Base-by-base conservation (phyloP, 2,797 vertebrate species). In the Hypotaenidia philippensis region DNA sequence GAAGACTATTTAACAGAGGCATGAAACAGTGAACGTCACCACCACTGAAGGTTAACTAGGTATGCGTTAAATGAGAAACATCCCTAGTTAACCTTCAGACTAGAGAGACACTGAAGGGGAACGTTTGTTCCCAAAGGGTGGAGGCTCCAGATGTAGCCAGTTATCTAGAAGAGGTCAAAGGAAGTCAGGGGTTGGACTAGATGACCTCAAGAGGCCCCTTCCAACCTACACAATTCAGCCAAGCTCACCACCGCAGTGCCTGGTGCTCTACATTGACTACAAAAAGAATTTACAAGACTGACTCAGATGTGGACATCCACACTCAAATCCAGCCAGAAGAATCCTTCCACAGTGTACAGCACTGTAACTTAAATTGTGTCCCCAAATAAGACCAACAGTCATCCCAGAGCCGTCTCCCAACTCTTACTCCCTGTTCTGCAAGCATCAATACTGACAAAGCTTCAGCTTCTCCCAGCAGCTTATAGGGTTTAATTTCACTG, bases 61-160 rank as follows among this genome's bases (percentile, higher is more conserved):
- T 40, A 75, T 0, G 4, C 0, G 0, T 65, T 65, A 52, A 72
- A 85, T 1, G n/a, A 81, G 69, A 65, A 91, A 88, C 52, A 86
- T 85, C 56, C 22, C 71, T 41, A 36, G 65, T 72, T 88, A 95
- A 93, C 47, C 90, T 93, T 91, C 90, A 83, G 59, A 90, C 69
- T 75, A 57, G 12, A 17, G 52, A 65, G 59, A 22, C 9, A 5
- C 36, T 47, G 25, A 72, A 85, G 38, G 26, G 21, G 50, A 93
- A 75, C 59, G 3, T 55, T 65, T 82, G 22, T 10, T 90, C 80
- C 83, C 50, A 32, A 74, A 55, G 34, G 36, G 23, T 60, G 31
- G 27, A 77, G 69, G 76, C 45, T 94, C 20, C 85, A 87, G 72
- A 41, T 44, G 49, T 4, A 89, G 53, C 41, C 45, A 77, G 27